Percentiles rank a stretch among this genome's conserved stretches.
Evolutionary conservation across 1,140 invertebrate species (phyloP).

Genomic region (Periplaneta americana): DNA sequence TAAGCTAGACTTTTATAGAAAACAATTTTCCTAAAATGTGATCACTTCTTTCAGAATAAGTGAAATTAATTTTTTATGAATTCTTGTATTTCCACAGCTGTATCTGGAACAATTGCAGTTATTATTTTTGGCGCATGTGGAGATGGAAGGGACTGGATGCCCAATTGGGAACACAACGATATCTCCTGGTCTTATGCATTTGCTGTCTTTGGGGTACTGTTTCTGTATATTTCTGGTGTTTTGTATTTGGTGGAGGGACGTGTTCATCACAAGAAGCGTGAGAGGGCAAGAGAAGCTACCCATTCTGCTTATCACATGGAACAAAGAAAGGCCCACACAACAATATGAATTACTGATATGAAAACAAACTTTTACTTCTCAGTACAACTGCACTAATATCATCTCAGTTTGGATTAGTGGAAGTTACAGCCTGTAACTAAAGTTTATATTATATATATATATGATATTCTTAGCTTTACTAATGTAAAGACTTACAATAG

Average conservation of each 20-base stretch:
- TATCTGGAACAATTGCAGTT: conserved; percentile 68
- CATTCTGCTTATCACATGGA: conserved; percentile 20
- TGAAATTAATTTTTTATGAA: too few relatives aligned
- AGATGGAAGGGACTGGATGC: conserved; percentile 93
- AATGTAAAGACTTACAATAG: too few relatives aligned
- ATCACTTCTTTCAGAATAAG: too few relatives aligned
- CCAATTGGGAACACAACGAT: conserved; percentile 91
- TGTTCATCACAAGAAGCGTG: conserved; percentile 55
- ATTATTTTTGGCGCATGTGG: conserved; percentile 82
- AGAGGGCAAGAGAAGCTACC: conserved; percentile 44
- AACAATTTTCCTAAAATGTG: too few relatives aligned
- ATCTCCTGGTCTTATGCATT: conserved; percentile 93
- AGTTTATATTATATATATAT: too few relatives aligned
- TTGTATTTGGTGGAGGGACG: conserved; percentile 75
- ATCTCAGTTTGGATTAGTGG: too few relatives aligned
- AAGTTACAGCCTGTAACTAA: too few relatives aligned
- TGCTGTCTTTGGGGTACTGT: conserved; percentile 69
- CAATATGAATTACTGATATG: too few relatives aligned
- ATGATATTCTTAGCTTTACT: too few relatives aligned
- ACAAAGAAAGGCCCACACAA: conserved; percentile 19
- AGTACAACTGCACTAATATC: too few relatives aligned
- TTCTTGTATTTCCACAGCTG: conserved; percentile 45
- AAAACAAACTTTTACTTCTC: too few relatives aligned
- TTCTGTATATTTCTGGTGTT: conserved; percentile 65
- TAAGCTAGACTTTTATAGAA: too few relatives aligned